Evolutionary conservation across 2,888 invertebrate genomes (phyloP).

Genomic region (Agriopis leucophaearia): DNA sequence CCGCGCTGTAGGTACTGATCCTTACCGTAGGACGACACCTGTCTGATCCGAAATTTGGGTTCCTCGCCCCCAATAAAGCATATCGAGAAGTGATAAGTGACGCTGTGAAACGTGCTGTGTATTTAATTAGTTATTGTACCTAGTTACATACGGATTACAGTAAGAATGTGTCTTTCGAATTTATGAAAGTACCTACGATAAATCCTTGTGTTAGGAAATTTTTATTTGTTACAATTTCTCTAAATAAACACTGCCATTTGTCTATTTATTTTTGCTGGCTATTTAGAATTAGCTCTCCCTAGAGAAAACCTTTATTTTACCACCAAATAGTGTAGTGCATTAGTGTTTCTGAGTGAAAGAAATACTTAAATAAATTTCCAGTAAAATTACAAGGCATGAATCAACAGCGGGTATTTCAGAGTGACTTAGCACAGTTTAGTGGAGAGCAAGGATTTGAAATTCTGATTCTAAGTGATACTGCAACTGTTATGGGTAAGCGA

Average conservation of each 20-base stretch:
- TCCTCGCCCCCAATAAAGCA: slow-evolving; percentile 71
- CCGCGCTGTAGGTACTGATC: slow-evolving; percentile 84
- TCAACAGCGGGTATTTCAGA: no score
- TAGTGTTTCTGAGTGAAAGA: no score
- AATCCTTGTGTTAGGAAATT: slow-evolving; percentile 71
- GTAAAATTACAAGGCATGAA: no score
- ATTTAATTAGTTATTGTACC: slow-evolving; percentile 58
- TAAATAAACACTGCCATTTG: slow-evolving; percentile 84
- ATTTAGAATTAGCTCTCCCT: not conserved
- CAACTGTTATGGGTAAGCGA: no score
- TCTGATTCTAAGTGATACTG: no score
- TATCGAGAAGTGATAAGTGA: slow-evolving; percentile 83
- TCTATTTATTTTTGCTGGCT: slow-evolving; percentile 55
- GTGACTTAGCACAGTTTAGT: no score
- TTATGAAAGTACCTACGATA: slow-evolving; percentile 77
- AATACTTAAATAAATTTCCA: no score
- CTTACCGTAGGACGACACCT: slow-evolving; percentile 87
- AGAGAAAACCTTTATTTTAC: no score
- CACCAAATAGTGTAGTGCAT: no score
- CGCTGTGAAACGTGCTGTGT: slow-evolving; percentile 67
- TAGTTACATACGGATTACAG: slow-evolving; percentile 59
- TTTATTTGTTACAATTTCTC: slow-evolving; percentile 82
- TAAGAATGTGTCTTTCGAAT: slow-evolving; percentile 75
- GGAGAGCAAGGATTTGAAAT: no score
- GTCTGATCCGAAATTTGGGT: slow-evolving; percentile 77